Evolutionary conservation across 2,888 invertebrate species (phyloP).

Genomic region (Stenodera caucasica): DNA sequence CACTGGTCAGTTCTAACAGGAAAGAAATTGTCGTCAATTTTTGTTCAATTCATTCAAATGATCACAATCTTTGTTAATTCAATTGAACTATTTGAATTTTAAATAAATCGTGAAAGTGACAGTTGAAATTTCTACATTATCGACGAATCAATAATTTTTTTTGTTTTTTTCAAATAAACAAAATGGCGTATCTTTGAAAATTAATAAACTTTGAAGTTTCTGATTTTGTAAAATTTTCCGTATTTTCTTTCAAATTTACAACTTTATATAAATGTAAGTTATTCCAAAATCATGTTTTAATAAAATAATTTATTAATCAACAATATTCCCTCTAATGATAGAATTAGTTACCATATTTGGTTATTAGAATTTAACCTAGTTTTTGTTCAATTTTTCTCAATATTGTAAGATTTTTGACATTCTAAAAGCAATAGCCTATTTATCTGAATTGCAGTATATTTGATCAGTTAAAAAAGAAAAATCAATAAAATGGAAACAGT

Average conservation of each 20-base stretch:
- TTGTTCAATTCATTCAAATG: neutral
- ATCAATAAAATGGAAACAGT: slow-evolving; percentile 18
- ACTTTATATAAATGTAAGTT: slow-evolving; percentile 26
- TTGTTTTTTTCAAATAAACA: slow-evolving; percentile 26
- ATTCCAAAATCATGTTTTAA: neutral
- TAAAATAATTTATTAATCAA: slow-evolving; percentile 2
- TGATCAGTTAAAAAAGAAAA: slow-evolving; percentile 6
- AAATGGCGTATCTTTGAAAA: slow-evolving; percentile 31
- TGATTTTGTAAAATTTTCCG: slow-evolving; percentile 25
- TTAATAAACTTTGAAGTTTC: slow-evolving; percentile 30
- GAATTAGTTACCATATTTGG: slow-evolving; percentile 22
- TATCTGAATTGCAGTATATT: slow-evolving; percentile 18
- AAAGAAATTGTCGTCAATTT: neutral
- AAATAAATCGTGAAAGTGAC: neutral
- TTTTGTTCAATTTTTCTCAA: slow-evolving; percentile 8
- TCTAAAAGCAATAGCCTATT: slow-evolving; percentile 15
- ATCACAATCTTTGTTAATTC: neutral
- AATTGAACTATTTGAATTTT: neutral
- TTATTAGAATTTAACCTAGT: slow-evolving; percentile 16
- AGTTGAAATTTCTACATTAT: slow-evolving; percentile 20
- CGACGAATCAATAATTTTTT: slow-evolving; percentile 12
- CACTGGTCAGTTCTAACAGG: neutral
- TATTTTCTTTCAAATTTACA: slow-evolving; percentile 8
- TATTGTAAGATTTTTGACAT: neutral
- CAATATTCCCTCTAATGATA: neutral